Base-by-base conservation (phyloP, 2,113 vertebrate genomes). In the Plecturocebus donacophilus region DNA sequence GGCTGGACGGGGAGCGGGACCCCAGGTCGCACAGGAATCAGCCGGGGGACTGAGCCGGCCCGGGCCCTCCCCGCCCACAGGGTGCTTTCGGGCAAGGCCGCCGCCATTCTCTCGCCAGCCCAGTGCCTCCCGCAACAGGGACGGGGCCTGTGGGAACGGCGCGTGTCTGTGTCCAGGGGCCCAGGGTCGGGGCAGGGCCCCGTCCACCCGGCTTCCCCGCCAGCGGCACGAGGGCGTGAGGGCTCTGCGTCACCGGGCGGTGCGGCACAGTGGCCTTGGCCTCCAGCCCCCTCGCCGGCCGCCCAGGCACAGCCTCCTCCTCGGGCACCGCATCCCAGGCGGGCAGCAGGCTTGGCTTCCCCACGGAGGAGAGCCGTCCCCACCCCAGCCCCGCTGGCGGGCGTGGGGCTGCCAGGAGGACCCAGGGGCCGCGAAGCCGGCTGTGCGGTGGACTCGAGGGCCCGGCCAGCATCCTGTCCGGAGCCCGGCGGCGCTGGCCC, bases 391-490 rank as follows among this genome's bases (percentile, higher is more conserved):
- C n/a, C n/a, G n/a, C n/a, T n/a, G n/a, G n/a, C n/a, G 0, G 20
- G 11, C 10, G 16, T 3, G 6, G n/a, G 20, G 64, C 21, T 11
- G 21, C n/a, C 14, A 10, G 40, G 58, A 66, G 83, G 66, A 13
- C 23, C 66, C 1, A 2, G 73, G 47, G 38, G 27, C 68, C 71
- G 13, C 0, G 0, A 25, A 52, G 20, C 40, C 2, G 52, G 87
- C 82, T 45, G 1, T 0, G 0, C 0, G 5, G 77, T 1, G 3
- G 61, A 30, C 21, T 0, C 11, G 9, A 0, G 23, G 27, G 75
- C 45, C 25, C 52, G 8, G 4, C 0, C 16, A 20, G 66, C 30
- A 12, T 52, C 16, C 85, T 32, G 17, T 56, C 25, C 0, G 1
- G 73, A 16, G 87, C 77, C 17, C 61, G 3, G 42, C 6, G 21